Evolutionary conservation across 1,140 invertebrate genomes (phyloP).

Genomic region (Drosophila erecta): DNA sequence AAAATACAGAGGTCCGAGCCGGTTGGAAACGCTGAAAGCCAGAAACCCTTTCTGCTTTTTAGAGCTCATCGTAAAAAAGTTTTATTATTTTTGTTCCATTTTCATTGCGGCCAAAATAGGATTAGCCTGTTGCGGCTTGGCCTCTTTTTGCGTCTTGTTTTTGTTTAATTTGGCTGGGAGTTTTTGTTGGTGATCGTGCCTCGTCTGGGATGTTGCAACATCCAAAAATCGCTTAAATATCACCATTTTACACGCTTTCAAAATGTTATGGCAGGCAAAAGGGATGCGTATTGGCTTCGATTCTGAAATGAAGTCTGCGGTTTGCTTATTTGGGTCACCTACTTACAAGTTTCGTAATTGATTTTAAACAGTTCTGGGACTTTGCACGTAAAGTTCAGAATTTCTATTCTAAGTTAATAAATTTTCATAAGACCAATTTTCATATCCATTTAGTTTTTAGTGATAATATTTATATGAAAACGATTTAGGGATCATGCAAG

Average conservation of each 20-base stretch:
- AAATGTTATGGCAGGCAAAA: conserved; percentile 6
- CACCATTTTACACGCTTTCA: conserved; percentile 63
- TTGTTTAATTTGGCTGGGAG: conserved; percentile 2
- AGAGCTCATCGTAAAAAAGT: conserved; percentile 74
- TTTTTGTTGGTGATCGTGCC: conserved; percentile 1
- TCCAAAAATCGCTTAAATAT: conserved; percentile 49
- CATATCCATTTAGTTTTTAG: too few relatives aligned
- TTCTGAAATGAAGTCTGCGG: conserved; percentile 29
- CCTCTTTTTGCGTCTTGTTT: conserved; percentile 33
- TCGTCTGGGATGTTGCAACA: conserved; percentile 36
- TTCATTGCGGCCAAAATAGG: conserved; percentile 71
- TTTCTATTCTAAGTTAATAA: too few relatives aligned
- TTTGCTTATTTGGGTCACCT: conserved; percentile 41
- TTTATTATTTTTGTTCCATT: conserved; percentile 78
- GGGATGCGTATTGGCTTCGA: conserved; percentile 11
- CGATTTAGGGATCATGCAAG: too few relatives aligned
- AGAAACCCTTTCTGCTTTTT: conserved; percentile 50
- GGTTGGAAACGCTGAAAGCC: conserved; percentile 30
- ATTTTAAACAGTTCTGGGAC: background rate
- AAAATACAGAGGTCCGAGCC: conserved; percentile 9
- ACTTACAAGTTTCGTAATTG: conserved; percentile 22
- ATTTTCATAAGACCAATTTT: too few relatives aligned
- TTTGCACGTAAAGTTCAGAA: too few relatives aligned
- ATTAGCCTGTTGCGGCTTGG: conserved; percentile 64
- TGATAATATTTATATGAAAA: too few relatives aligned